Conservation (phyloP, 2,888 invertebrate genomes). For the Thysanoteuthis rhombus region DNA sequence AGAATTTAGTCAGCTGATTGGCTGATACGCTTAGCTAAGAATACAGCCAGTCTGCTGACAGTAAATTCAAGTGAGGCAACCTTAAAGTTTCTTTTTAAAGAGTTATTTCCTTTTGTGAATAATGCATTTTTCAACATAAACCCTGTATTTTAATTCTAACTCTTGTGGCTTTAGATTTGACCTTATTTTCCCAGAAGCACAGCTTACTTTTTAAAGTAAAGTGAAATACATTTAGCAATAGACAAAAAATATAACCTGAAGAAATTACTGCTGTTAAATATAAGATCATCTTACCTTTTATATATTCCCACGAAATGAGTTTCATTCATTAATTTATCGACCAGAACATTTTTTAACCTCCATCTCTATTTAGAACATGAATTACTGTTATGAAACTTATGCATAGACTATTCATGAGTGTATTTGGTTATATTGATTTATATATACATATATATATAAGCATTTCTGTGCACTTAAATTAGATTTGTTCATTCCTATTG, state of each 20-base stretch:
- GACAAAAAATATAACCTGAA: background rate
- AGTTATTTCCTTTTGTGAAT: no score
- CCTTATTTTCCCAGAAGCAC: background rate
- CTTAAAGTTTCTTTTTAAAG: no score
- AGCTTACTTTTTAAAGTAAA: no score
- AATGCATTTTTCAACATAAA: no score
- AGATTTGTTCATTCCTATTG: background rate
- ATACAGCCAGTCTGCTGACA: no score
- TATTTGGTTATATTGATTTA: background rate
- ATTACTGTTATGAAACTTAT: background rate
- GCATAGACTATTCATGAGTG: background rate
- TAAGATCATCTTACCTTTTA: background rate
- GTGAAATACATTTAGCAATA: no score
- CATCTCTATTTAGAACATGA: background rate
- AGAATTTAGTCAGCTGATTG: no score
- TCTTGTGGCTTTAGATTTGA: background rate
- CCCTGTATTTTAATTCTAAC: background rate
- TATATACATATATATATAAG: background rate
- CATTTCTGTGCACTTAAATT: background rate
- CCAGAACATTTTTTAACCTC: background rate
- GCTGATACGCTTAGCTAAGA: no score
- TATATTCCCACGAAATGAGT: background rate
- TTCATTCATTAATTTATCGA: background rate
- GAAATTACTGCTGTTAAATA: background rate
- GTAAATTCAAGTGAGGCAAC: no score